Conservation (phyloP, 1,140 invertebrate species). For the Diploscapter pachys region DNA sequence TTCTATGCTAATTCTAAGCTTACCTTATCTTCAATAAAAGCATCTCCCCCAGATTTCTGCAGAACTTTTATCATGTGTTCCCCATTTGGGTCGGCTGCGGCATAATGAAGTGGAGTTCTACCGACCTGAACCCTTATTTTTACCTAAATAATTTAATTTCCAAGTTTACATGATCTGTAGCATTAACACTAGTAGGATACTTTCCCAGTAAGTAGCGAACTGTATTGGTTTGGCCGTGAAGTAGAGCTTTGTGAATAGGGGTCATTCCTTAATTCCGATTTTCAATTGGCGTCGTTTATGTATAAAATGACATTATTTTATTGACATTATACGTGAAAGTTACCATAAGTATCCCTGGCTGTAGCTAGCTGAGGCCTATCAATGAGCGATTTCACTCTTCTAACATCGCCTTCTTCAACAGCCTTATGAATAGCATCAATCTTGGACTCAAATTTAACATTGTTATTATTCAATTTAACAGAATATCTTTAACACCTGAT, state of each 20-base stretch:
- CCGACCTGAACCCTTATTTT: constrained; percentile 44
- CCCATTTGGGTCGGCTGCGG: constrained; percentile 56
- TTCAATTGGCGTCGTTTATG: too few relatives aligned
- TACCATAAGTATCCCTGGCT: constrained; percentile 68
- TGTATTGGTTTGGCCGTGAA: constrained; percentile 63
- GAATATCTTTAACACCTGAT: constrained; percentile 43
- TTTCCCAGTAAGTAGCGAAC: constrained; percentile 71
- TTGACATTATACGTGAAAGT: background rate
- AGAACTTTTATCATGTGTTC: constrained; percentile 59
- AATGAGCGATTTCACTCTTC: constrained; percentile 77
- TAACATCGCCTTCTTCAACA: constrained; percentile 76
- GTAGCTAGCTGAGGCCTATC: constrained; percentile 84
- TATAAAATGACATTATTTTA: background rate
- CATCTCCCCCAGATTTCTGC: constrained; percentile 56
- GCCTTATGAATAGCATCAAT: constrained; percentile 80
- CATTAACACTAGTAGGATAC: constrained; percentile 72
- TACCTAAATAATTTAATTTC: background rate
- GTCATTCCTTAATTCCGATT: constrained; percentile 65
- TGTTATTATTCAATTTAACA: background rate
- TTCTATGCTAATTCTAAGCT: constrained; percentile 12
- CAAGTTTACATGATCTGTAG: constrained; percentile 72
- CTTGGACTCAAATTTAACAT: constrained; percentile 69
- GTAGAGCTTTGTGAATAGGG: constrained; percentile 83
- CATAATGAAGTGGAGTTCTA: constrained; percentile 54
- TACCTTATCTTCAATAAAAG: constrained; percentile 58